Base-by-base conservation (phyloP, 2,888 invertebrate genomes). In the Platycheirus albimanus region DNA sequence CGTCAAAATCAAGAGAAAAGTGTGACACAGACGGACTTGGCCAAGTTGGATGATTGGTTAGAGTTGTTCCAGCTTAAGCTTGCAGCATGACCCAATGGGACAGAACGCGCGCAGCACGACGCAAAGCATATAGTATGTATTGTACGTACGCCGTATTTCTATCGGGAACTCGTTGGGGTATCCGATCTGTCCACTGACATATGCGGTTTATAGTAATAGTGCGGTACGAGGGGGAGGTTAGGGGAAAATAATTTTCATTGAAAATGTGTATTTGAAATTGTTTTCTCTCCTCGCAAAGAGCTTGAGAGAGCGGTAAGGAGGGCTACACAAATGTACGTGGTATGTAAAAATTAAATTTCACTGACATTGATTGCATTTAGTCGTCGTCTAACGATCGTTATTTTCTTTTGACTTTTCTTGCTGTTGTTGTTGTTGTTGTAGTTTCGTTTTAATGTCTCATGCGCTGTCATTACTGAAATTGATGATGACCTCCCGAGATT, bases 311-410 rank as follows among this genome's bases (percentile, higher is more conserved):
- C 17, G 19, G 28, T 38, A 19, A 13, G 6, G 8, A 15, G 72
- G n/a, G n/a, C n/a, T n/a, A n/a, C n/a, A n/a, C n/a, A n/a, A n/a
- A n/a, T n/a, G n/a, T 63, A 72, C 63, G 83, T 69, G 76, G 83
- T 78, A 74, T 69, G 78, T 72, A 47, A 83, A 81, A 83, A 83
- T 83, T 78, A 83, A 83, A 83, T 83, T 83, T 83, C 83, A 83
- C 83, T 83, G 83, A 78, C 83, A 83, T 83, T 83, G 83, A 83
- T 83, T 83, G 67, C 77, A 54, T 78, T 83, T 63, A 45, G 67
- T 54, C 58, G 67, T 54, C 58, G 61, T 71, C 66, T 61, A 43
- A 63, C 67, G 24, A 63, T 67, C 7, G 72, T 20, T 38, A 41
- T 58, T 67, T 67, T 63, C 45, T 38, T 66, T 66, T 0, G 45